Base-by-base conservation (phyloP, 1,140 invertebrate species). In the Drosophila athabasca region DNA sequence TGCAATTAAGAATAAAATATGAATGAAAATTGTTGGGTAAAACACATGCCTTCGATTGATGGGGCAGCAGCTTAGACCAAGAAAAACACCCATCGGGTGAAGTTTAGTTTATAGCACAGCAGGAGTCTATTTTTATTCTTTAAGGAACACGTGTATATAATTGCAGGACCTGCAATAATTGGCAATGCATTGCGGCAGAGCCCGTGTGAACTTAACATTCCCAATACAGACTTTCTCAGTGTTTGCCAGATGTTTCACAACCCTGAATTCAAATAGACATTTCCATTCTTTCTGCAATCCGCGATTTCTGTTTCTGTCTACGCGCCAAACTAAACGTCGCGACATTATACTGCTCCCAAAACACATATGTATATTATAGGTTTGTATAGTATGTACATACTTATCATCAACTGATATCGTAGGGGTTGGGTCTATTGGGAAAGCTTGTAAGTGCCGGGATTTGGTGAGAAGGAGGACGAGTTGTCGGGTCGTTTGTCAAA, bases 401-500 rank as follows among this genome's bases (percentile, higher is more conserved):
- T 69, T 69, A 69, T 69, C 66, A 49, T 57, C 3, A 39, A 44
- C 44, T 58, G 67, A 70, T 70, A 70, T 39, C 11, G 1, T 39
- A 39, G 35, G 35, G 35, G 35, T 39, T 39, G 35, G 35, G 35
- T 39, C 35, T 39, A 39, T 39, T 39, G 35, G 35, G 39, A 43
- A 44, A 70, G 67, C 67, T 45, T 69, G 65, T 69, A 69, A 70
- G 51, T 66, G 65, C 31, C 7, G 52, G 67, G 67, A 70, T 69
- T 70, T 69, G 26, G 35, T 53, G n/a, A 31, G 64, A 45, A 68
- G 29, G 31, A 57, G 62, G 48, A 65, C 64, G 66, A 43, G 64
- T 49, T 49, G 64, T 19, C 64, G 64, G 67, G 64, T 70, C 67
- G 65, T 70, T 70, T 70, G 67, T 70, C 67, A 70, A 70, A 70